Base-by-base conservation (phyloP, 2,888 invertebrate genomes). In the Drosophila lutescens region DNA sequence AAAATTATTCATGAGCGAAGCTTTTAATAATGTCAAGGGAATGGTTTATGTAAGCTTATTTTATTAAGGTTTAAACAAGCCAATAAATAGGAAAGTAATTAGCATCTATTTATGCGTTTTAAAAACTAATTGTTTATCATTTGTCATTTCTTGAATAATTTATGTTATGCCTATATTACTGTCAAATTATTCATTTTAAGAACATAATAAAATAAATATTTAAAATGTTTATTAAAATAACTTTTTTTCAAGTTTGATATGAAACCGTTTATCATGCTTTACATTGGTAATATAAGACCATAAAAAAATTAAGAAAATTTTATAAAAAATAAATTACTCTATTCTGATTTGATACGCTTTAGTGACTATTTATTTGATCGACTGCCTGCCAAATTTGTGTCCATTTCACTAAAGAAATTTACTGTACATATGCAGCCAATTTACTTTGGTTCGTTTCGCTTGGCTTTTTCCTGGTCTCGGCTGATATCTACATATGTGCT, bases 381-480 rank as follows among this genome's bases (percentile, higher is more conserved):
- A 41, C 40, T 34, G 12, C 32, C 32, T 54, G 23, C 12, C 34
- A 43, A 59, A 56, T 43, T 56, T 43, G 36, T 57, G 36, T 44
- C 58, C 10, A 57, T 57, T 60, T 60, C 43, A 23, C 34, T 17
- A 6, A 20, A 30, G 20, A 61, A 59, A 47, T 40, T 58, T 47
- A 34, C 34, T 41, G 20, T 54, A 46, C 34, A 12, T 12, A 12
- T 66, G 23, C 26, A 43, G 50, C 67, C 56, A 68, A 68, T 68
- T 68, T 56, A 46, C 51, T 34, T 56, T 56, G 55, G 49, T 66
- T 66, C 54, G 62, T 59, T 75, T 63, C 51, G 50, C 44, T 51
- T 53, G 30, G 47, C 57, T 53, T 55, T 67, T 56, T 10, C 47
- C 57, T 70, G 61, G 34, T 20, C 15, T 56, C 23, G 55, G 34